Evolutionary conservation across 2,797 vertebrate species (phyloP).

Genomic region (Hyperoplus immaculatus): DNA sequence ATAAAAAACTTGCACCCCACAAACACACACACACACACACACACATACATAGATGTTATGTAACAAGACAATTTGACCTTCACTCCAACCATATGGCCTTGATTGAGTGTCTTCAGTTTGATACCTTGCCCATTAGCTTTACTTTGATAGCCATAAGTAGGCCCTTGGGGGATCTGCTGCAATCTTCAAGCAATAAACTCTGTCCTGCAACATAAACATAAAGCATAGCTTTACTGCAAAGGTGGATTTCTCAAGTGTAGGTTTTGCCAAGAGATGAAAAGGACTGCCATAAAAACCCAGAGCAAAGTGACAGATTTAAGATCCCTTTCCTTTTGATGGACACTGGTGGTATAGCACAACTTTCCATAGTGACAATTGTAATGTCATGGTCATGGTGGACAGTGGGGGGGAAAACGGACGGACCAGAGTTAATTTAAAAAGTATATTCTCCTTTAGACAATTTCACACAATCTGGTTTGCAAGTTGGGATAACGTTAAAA

Average conservation of each 20-base stretch:
- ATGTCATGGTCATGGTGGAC: not conserved
- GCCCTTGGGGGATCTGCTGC: constrained; percentile 66
- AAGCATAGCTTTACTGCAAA: constrained; percentile 52
- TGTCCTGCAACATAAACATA: constrained; percentile 61
- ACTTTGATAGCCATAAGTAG: constrained; percentile 74
- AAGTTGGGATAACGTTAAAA: not conserved
- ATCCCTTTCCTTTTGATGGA: constrained; percentile 14
- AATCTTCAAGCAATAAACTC: constrained; percentile 71
- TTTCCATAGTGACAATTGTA: not conserved
- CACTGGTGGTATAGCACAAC: not conserved
- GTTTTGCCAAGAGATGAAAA: constrained; percentile 24
- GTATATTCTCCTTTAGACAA: not conserved
- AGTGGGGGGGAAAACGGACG: not conserved
- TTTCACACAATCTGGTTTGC: not conserved
- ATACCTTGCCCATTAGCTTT: constrained; percentile 68
- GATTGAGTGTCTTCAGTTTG: constrained; percentile 58
- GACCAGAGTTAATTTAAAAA: not conserved
- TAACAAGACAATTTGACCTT: constrained; percentile 67
- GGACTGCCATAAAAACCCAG: constrained; percentile 18
- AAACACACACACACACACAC: not conserved
- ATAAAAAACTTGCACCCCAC: not conserved
- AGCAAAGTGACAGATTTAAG: constrained; percentile 9
- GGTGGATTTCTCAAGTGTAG: constrained; percentile 34
- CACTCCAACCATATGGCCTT: constrained; percentile 48
- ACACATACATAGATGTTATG: constrained; percentile 6